Evolutionary conservation across 2,888 invertebrate species (phyloP).

Genomic region (Amphipoea lucens): DNA sequence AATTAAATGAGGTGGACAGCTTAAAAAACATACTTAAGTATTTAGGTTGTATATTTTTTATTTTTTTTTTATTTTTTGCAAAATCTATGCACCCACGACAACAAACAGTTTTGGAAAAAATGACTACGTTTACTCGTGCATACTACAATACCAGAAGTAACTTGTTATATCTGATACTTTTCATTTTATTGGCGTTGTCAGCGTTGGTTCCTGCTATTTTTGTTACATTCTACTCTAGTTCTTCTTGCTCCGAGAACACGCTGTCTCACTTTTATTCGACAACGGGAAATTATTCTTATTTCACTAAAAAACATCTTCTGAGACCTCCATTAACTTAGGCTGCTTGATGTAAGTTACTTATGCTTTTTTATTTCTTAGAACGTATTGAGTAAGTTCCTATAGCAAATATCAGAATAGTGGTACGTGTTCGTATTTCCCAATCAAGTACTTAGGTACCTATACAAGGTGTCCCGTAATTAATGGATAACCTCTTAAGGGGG

Average conservation of each 20-base stretch:
- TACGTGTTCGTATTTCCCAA: neutral
- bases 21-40: neutral
- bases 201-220: slow-evolving; percentile 80
- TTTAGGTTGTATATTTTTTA: neutral
- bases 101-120: slow-evolving; percentile 21
- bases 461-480: too few species aligned
- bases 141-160: slow-evolving; percentile 63
- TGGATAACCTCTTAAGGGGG: too few species aligned
- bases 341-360: slow-evolving; percentile 12
- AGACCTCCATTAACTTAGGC: slow-evolving; percentile 46
- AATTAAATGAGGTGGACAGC: neutral
- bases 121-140: slow-evolving; percentile 41
- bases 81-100: slow-evolving; percentile 64
- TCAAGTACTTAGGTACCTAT: neutral
- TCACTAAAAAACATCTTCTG: slow-evolving; percentile 55
- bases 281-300: slow-evolving; percentile 60
- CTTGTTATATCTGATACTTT: slow-evolving; percentile 71
- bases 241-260: slow-evolving; percentile 78
- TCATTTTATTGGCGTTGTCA: slow-evolving; percentile 73
- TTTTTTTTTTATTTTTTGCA: neutral
- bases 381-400: neutral
- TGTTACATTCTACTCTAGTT: slow-evolving; percentile 74
- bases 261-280: slow-evolving; percentile 73
- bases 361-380: neutral
- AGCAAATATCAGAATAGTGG: neutral